Evolutionary conservation across 2,113 vertebrate species (phyloP).

Genomic region (Clarias gariepinus): DNA sequence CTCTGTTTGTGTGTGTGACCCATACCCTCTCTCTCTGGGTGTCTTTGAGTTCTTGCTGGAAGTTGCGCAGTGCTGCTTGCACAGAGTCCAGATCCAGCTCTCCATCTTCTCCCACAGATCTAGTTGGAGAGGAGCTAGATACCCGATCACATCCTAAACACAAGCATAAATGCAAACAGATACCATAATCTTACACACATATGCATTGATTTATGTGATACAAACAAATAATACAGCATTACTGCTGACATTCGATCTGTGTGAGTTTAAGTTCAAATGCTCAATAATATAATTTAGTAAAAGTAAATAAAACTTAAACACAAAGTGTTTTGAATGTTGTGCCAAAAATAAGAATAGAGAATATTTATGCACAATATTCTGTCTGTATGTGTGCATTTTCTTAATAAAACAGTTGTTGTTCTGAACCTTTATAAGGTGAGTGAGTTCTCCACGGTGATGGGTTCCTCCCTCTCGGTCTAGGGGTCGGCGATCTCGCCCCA

Average conservation of each 20-base stretch:
- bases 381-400: neutral
- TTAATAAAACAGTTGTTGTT: neutral
- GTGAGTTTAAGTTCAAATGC: neutral
- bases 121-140: slow-evolving; percentile 45
- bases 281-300: no score
- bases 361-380: neutral
- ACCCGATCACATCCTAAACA: slow-evolving; percentile 49
- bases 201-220: neutral
- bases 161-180: neutral
- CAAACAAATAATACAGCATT: neutral
- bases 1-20: neutral
- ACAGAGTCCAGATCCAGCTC: slow-evolving; percentile 69
- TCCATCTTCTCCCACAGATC: slow-evolving; percentile 48
- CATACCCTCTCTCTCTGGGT: slow-evolving; percentile 74
- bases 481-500: slow-evolving; percentile 40
- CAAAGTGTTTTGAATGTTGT: neutral
- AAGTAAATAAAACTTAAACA: neutral
- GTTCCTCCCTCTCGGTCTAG: slow-evolving; percentile 44
- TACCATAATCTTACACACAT: slow-evolving; percentile 36
- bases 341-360: no score
- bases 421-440: slow-evolving; percentile 70
- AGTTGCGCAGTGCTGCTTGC: slow-evolving; percentile 60
- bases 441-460: slow-evolving; percentile 59
- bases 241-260: neutral
- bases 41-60: slow-evolving; percentile 71